A percentile compares a stretch with the other conserved stretches of the same genome.
Conservation (phyloP, 2,797 vertebrate genomes). For the Alauda arvensis region DNA sequence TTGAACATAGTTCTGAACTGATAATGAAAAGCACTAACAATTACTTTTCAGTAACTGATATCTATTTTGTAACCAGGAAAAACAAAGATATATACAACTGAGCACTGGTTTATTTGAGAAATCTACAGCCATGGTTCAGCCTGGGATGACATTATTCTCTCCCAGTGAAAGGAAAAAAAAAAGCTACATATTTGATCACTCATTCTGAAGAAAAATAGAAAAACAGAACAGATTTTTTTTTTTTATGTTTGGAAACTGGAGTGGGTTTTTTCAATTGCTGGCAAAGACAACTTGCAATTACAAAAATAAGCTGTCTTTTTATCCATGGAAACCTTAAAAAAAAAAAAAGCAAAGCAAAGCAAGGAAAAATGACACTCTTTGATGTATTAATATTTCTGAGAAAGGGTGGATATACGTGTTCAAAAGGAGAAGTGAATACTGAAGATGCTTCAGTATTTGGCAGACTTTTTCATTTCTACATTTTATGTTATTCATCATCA, state of each 20-base stretch:
- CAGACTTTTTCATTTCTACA: neutral
- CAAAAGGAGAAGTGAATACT: neutral
- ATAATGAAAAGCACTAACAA: neutral
- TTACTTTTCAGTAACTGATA: slow-evolving; percentile 7
- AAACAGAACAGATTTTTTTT: neutral
- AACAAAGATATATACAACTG: neutral
- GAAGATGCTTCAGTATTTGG: neutral
- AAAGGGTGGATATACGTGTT: neutral
- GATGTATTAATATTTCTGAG: neutral
- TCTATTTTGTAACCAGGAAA: slow-evolving; percentile 1
- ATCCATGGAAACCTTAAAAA: neutral
- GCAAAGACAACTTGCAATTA: neutral
- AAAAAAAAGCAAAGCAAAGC: neutral
- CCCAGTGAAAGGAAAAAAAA: neutral
- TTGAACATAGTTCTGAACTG: neutral
- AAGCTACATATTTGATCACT: neutral
- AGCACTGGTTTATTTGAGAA: neutral
- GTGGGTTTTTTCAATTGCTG: neutral
- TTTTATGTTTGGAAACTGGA: neutral
- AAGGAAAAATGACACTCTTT: neutral
- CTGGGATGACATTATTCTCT: neutral
- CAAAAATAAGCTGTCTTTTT: neutral
- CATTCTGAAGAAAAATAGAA: neutral
- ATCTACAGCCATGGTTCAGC: neutral
- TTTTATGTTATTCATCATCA: neutral